Evolutionary conservation across 2,113 vertebrate genomes (phyloP).

Genomic region (Formicarius rufipectus): DNA sequence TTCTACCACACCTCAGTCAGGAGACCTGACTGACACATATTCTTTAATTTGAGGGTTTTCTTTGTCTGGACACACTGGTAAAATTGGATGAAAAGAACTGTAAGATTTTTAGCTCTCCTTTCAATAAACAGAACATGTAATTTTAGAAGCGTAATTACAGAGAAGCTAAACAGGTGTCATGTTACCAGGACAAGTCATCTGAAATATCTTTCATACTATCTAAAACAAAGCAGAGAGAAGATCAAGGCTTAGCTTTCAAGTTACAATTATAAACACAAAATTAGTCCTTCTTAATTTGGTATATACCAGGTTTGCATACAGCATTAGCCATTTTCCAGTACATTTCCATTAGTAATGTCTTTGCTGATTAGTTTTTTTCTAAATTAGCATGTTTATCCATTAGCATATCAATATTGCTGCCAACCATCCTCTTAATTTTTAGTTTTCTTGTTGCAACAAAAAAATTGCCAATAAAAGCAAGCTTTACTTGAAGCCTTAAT

Average conservation of each 20-base stretch:
- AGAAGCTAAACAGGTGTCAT: background rate
- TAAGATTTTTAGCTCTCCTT: background rate
- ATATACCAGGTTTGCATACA: slow-evolving; percentile 78
- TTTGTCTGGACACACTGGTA: background rate
- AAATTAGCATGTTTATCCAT: slow-evolving; percentile 86
- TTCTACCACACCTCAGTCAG: background rate
- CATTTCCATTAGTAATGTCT: slow-evolving; percentile 85
- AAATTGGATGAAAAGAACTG: background rate
- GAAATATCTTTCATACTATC: slow-evolving; percentile 45
- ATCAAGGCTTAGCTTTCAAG: slow-evolving; percentile 61
- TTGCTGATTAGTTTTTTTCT: slow-evolving; percentile 84
- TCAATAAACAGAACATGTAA: slow-evolving; percentile 1
- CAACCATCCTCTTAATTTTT: slow-evolving; percentile 84
- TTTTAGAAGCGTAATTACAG: slow-evolving; percentile 40
- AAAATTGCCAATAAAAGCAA: slow-evolving; percentile 83
- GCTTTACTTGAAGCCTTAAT: slow-evolving; percentile 84
- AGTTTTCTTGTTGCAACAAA: slow-evolving; percentile 81
- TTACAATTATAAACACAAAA: slow-evolving; percentile 75
- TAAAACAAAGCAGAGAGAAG: slow-evolving; percentile 43
- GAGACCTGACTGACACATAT: background rate
- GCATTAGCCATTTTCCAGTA: slow-evolving; percentile 83
- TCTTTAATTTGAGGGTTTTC: background rate
- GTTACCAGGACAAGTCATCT: slow-evolving; percentile 8
- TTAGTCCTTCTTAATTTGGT: slow-evolving; percentile 73
- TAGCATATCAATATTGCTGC: slow-evolving; percentile 86